Evolutionary conservation across 2,888 invertebrate species (phyloP).

Genomic region (Chelonus formosanus): DNA sequence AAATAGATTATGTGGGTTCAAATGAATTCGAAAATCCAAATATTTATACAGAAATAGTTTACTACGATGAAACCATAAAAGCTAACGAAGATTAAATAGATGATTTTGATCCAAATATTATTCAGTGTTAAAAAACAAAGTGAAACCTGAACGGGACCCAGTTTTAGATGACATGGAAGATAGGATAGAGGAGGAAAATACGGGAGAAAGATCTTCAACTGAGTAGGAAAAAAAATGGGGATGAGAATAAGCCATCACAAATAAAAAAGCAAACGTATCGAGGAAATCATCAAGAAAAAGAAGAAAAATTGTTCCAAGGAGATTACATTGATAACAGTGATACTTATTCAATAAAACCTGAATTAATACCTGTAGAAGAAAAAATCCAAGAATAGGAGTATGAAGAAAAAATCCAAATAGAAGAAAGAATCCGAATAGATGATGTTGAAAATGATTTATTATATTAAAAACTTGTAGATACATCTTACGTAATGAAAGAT

Average conservation of each 20-base stretch:
- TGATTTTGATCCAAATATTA: constrained; percentile 3
- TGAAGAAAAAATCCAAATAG: too few relatives aligned
- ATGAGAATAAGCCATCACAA: constrained; percentile 52
- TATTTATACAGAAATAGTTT: neutral
- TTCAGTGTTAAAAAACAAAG: constrained; percentile 26
- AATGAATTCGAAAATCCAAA: neutral
- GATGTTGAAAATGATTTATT: constrained; percentile 8
- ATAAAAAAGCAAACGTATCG: constrained; percentile 50
- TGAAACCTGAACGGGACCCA: neutral
- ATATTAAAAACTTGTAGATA: constrained; percentile 2
- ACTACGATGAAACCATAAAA: neutral
- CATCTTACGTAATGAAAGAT: neutral
- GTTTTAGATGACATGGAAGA: constrained; percentile 34
- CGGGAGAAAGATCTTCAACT: constrained; percentile 61
- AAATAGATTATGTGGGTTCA: neutral
- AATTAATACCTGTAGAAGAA: too few relatives aligned
- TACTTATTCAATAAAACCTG: too few relatives aligned
- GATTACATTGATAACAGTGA: too few relatives aligned
- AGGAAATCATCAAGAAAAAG: neutral
- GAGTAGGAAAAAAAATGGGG: neutral
- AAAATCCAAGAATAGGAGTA: too few relatives aligned
- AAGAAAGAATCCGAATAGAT: neutral
- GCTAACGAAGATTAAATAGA: neutral
- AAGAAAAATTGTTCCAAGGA: neutral
- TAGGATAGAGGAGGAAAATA: constrained; percentile 48